phyloP scores from a whole-genome alignment of 2,113 vertebrate genomes.

The Cariama cristata region DNA sequence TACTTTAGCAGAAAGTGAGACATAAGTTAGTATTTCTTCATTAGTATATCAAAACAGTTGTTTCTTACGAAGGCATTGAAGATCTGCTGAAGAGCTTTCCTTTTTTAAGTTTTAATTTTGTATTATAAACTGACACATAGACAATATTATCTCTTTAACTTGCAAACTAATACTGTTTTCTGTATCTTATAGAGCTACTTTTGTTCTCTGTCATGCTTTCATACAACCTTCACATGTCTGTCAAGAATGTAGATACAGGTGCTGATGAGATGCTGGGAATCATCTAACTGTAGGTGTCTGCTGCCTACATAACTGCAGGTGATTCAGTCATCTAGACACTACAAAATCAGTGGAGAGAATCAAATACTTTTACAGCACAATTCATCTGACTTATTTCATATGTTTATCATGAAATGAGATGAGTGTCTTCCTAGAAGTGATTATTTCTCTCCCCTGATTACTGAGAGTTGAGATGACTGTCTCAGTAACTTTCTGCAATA shows the following conservation, averaged over 20 bases:
- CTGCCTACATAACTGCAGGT: background rate
- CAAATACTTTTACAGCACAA: background rate
- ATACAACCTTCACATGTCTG: background rate
- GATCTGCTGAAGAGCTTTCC: background rate
- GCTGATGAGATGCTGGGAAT: background rate
- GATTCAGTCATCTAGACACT: background rate
- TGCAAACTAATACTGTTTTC: background rate
- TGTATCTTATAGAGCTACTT: background rate
- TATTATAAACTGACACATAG: background rate
- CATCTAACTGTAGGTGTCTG: background rate
- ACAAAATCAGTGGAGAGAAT: background rate
- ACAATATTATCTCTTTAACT: background rate
- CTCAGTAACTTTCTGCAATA: background rate
- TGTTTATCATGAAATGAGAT: background rate
- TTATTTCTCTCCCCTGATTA: background rate
- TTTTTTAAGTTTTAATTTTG: background rate
- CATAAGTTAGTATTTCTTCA: background rate
- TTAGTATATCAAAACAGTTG: background rate
- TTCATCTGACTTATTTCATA: background rate
- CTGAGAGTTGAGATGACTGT: background rate
- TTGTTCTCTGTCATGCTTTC: background rate
- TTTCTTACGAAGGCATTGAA: background rate
- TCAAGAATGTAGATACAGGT: background rate
- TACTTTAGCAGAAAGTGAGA: background rate
- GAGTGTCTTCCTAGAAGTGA: background rate